phyloP scores from a whole-genome alignment of 2,113 vertebrate genomes.

The Aegotheles bennettii region DNA sequence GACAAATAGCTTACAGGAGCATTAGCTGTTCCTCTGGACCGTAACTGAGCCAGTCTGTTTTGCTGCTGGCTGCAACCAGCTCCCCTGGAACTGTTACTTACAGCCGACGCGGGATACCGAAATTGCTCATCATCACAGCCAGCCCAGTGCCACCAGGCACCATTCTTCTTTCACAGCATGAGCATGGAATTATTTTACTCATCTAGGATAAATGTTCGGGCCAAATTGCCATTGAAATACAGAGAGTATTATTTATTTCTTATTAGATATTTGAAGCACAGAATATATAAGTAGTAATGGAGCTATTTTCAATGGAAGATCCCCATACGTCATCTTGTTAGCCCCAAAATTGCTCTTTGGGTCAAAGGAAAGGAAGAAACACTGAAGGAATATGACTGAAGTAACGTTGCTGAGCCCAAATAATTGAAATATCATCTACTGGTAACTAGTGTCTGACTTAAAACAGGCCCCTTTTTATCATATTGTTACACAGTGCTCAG shows the following conservation, averaged over 20 bases:
- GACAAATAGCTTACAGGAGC: conserved; percentile 10
- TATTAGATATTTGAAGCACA: neutral
- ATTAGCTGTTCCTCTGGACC: neutral
- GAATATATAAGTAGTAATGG: neutral
- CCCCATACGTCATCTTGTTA: neutral
- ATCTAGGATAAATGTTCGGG: neutral
- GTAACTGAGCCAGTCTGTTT: neutral
- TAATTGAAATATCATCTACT: neutral
- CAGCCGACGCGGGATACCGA: neutral
- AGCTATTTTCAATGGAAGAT: neutral
- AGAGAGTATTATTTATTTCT: neutral
- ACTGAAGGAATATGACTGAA: neutral
- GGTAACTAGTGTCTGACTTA: neutral
- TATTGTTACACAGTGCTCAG: too few species aligned
- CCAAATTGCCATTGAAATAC: neutral
- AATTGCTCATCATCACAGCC: neutral
- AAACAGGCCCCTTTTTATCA: neutral
- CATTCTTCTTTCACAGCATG: neutral
- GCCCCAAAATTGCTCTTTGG: neutral
- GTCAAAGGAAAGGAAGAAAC: neutral
- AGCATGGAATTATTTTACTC: neutral
- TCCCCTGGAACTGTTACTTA: neutral
- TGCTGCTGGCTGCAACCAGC: neutral
- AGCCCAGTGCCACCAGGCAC: neutral
- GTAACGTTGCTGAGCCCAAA: neutral